Evolutionary conservation across 2,888 invertebrate species (phyloP), one percentile per base, ranked within the genome.

Genomic region (Suillia variegata): DNA sequence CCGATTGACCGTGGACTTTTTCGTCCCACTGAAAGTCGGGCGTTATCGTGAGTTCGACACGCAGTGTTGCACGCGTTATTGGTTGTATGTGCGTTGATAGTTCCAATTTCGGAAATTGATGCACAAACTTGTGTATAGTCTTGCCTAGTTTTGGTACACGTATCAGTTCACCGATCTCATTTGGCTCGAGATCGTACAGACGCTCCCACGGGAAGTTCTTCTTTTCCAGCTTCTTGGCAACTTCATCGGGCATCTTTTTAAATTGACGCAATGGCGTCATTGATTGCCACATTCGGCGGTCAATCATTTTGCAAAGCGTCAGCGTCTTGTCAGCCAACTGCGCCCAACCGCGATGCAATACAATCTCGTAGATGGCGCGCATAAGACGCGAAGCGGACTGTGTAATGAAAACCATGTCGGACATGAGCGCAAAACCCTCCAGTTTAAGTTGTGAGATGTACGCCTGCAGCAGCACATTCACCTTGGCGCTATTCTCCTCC

Each of bases 1-100:
- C 93, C 0, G 91, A 91, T 34, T 88, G 88, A 0, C 91, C 91
- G 74, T 90, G 90, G 33, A 87, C 84, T 83, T 97, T 98, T 64
- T 98, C 98, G 71, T 99, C 98, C 99, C 99, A 99, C 75, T 98
- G 95, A 82, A 99, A 99, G 83, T 99, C 98, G 0, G 99, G 98
- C 0, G 96, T 96, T 61, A 99, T 94, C 0, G 98, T 98, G 15
- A 99, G 83, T 82, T 99, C 98, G 0, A 99, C 96, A 56, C 96
- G 85, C 18, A 99, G 83, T 0, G 98, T 98, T 1, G 93, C 91
- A 56, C 93, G 82, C 0, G 99, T 99, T 65, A 99, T 96, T 0
- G 99, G 99, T 80, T 98, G 98, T 69, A 99, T 96, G 78, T 98
- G 96, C 0, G 98, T 98, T 0, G 96, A 91, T 8, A 99, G 84